phyloP scores from a whole-genome alignment of 2,797 vertebrate species.

The Mus minutoides region DNA sequence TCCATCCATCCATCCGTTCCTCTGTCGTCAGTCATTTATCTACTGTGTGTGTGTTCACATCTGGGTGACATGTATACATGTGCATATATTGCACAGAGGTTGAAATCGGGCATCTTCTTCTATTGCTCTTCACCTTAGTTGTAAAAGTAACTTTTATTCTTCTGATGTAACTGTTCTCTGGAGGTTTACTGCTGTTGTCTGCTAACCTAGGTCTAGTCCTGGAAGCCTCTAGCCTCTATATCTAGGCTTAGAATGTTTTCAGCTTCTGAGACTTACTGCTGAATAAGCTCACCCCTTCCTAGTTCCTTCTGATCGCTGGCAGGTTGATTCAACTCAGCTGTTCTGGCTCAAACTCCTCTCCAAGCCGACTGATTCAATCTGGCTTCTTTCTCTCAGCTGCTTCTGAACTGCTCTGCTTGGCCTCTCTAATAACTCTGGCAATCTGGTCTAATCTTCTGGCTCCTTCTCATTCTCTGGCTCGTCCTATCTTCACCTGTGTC shows the following conservation, averaged over 20 bases:
- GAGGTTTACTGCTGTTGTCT: background rate
- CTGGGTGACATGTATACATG: background rate
- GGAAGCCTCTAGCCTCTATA: background rate
- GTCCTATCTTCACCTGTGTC: too few species aligned
- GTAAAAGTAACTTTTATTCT: background rate
- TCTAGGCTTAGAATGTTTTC: too few species aligned
- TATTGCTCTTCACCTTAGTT: background rate
- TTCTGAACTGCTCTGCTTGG: background rate
- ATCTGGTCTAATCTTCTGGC: background rate
- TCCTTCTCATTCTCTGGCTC: too few species aligned
- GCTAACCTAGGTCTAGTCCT: background rate
- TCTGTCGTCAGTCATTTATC: background rate
- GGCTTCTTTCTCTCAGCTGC: background rate
- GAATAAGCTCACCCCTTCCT: background rate
- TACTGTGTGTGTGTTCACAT: background rate
- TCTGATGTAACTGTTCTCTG: background rate
- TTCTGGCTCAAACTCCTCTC: background rate
- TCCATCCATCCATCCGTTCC: background rate
- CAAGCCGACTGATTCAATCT: background rate
- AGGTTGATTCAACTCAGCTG: background rate
- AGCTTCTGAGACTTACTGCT: background rate
- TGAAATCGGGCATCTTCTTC: background rate
- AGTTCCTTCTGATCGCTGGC: background rate
- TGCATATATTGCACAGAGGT: background rate
- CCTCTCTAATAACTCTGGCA: background rate